These are phyloP conservation scores for Drosophila mimica DNA, from an alignment of 2,888 invertebrate genomes.

Conservation along the genomic window DNA sequence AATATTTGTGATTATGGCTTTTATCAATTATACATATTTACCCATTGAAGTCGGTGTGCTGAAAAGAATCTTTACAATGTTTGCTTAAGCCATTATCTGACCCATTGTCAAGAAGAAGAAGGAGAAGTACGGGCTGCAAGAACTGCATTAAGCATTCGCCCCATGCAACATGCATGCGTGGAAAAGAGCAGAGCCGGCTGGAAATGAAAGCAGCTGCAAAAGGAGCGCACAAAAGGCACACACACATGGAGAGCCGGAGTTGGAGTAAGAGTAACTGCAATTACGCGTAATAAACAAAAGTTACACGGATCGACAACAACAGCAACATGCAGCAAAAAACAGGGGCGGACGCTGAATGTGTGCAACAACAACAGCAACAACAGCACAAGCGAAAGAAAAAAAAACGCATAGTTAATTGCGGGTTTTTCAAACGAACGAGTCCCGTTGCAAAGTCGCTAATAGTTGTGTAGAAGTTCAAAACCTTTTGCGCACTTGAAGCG, in stretches of 20 bases:
- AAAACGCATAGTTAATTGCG: conserved; percentile 78
- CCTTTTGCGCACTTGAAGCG: conserved; percentile 78
- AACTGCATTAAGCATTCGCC: conserved; percentile 67
- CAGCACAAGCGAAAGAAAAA: conserved; percentile 9
- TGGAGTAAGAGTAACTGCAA: conserved; percentile 76
- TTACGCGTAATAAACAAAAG: conserved; percentile 82
- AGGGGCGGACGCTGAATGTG: conserved; percentile 29
- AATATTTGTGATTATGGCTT: background rate
- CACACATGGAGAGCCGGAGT: conserved; percentile 38
- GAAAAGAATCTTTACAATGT: background rate
- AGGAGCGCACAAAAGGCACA: conserved; percentile 63
- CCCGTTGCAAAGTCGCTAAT: conserved; percentile 38
- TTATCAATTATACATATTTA: background rate
- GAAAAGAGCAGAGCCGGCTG: conserved; percentile 47
- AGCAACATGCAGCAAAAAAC: conserved; percentile 28
- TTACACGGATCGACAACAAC: conserved; percentile 66
- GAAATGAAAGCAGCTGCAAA: conserved; percentile 73
- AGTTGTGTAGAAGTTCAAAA: conserved; percentile 31
- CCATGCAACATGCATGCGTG: conserved; percentile 33
- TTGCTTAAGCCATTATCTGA: background rate
- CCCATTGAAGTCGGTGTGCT: too few species aligned
- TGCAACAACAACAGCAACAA: conserved; percentile 22
- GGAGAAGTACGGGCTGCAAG: conserved; percentile 1
- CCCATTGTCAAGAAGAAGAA: background rate
- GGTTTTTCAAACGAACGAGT: conserved; percentile 79